Conservation (phyloP, 92 coral and sea anemone species). For the Epizoanthus fatuus region DNA sequence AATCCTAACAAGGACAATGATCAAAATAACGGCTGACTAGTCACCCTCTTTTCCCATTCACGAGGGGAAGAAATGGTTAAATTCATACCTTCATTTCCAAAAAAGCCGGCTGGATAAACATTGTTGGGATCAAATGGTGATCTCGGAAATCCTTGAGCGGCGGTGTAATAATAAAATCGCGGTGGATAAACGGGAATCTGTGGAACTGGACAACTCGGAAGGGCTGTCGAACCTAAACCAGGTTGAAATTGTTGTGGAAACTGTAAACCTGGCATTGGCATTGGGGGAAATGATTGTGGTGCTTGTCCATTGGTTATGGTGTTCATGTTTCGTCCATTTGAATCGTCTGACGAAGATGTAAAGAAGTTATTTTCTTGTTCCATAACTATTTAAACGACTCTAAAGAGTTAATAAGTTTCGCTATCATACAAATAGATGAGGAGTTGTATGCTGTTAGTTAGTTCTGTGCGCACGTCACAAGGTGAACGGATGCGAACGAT, state of each 20-base stretch:
- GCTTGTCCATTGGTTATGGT: conserved; percentile 6
- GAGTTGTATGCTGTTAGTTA: too few species aligned
- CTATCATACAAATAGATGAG: too few species aligned
- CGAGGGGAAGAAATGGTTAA: too few species aligned
- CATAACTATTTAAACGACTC: conserved; percentile 14
- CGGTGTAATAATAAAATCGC: conserved; percentile 42
- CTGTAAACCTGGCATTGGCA: conserved; percentile 32
- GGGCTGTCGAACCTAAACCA: conserved; percentile 4
- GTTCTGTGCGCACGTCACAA: too few species aligned
- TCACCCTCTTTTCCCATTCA: too few species aligned
- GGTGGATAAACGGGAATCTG: conserved; percentile 52
- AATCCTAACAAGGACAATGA: too few species aligned
- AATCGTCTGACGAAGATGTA: conserved; percentile 28
- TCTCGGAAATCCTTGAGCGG: conserved; percentile 48
- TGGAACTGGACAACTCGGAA: conserved; percentile 38
- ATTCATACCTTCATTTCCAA: conserved; percentile 42
- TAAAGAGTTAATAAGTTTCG: too few species aligned
- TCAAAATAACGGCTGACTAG: too few species aligned
- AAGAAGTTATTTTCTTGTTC: conserved; percentile 29
- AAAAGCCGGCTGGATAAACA: conserved; percentile 25
- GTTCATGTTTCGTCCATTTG: conserved; percentile 24
- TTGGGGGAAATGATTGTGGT: conserved; percentile 18
- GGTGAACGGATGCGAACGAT: too few species aligned
- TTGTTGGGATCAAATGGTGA: conserved; percentile 33
- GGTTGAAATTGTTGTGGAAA: conserved; percentile 22